Evolutionary conservation across 2,797 vertebrate species (phyloP).

Genomic region (Gorsachius magnificus): DNA sequence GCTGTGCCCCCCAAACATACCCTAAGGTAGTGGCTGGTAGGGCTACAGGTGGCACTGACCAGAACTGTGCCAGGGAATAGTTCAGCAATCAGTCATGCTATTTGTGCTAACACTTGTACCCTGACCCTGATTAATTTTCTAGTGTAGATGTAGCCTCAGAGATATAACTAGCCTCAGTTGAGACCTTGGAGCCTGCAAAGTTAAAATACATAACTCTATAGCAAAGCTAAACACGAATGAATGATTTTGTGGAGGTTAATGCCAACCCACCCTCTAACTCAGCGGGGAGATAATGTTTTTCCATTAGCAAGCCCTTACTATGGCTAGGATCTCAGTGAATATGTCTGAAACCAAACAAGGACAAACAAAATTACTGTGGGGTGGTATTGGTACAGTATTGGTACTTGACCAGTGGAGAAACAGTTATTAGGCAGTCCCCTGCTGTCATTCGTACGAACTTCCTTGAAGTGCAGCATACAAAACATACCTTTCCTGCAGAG

Average conservation of each 20-base stretch:
- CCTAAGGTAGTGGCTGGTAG: background rate
- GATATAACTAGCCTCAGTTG: background rate
- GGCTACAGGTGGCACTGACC: background rate
- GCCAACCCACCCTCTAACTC: background rate
- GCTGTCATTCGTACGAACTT: background rate
- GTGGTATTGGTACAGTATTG: background rate
- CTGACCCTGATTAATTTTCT: background rate
- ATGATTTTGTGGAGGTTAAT: background rate
- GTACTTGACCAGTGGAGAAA: background rate
- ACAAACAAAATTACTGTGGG: background rate
- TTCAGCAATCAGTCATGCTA: background rate
- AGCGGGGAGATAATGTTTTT: background rate
- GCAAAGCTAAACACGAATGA: background rate
- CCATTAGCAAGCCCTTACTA: background rate
- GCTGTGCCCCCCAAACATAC: background rate
- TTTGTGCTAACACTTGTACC: background rate
- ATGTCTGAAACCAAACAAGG: background rate
- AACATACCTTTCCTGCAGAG: background rate
- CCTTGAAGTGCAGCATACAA: accelerated
- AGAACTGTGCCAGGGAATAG: background rate
- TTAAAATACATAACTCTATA: background rate
- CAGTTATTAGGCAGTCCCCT: background rate
- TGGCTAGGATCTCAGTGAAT: background rate
- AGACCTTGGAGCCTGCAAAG: background rate
- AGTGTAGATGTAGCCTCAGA: background rate